A percentile compares a stretch with the other conserved stretches of the same genome.
phyloP scores from a whole-genome alignment of 2,797 vertebrate genomes.

The Oreochromis grahami region DNA sequence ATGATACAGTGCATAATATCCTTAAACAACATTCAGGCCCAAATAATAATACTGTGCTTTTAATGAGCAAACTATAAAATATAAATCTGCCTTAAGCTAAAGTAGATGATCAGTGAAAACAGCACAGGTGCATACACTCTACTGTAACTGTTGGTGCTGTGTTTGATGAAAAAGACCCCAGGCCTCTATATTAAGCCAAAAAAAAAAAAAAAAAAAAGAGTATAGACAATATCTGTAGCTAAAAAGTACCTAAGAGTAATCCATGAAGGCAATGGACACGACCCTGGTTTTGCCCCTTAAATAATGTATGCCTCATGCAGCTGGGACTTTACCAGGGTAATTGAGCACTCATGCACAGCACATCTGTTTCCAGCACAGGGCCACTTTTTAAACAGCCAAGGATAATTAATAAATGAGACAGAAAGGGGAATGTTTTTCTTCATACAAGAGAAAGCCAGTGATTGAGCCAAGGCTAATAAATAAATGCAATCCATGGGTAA shows the following conservation, averaged over 20 bases:
- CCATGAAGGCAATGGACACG: slow-evolving; percentile 19
- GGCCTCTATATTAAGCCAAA: slow-evolving; percentile 28
- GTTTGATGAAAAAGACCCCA: neutral
- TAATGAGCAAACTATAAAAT: neutral
- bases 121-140: neutral
- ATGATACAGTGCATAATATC: neutral
- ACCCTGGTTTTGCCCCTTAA: slow-evolving; percentile 11
- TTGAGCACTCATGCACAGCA: slow-evolving; percentile 1
- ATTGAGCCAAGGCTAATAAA: slow-evolving; percentile 20
- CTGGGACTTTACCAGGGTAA: slow-evolving; percentile 30
- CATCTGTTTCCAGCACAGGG: slow-evolving; percentile 33
- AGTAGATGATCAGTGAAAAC: neutral
- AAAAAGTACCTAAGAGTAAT: slow-evolving; percentile 9
- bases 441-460: neutral
- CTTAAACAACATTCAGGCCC: neutral
- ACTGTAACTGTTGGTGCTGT: neutral
- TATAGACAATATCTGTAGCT: slow-evolving; percentile 21
- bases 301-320: slow-evolving; percentile 41
- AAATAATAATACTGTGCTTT: neutral
- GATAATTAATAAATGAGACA: slow-evolving; percentile 25
- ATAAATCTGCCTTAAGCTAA: neutral
- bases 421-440: neutral
- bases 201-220: neutral
- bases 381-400: slow-evolving; percentile 37
- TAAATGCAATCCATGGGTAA: neutral